Evolutionary conservation across 2,113 vertebrate genomes (phyloP), one percentile per base, ranked within the genome.

Genomic region (Hymenochirus boettgeri): DNA sequence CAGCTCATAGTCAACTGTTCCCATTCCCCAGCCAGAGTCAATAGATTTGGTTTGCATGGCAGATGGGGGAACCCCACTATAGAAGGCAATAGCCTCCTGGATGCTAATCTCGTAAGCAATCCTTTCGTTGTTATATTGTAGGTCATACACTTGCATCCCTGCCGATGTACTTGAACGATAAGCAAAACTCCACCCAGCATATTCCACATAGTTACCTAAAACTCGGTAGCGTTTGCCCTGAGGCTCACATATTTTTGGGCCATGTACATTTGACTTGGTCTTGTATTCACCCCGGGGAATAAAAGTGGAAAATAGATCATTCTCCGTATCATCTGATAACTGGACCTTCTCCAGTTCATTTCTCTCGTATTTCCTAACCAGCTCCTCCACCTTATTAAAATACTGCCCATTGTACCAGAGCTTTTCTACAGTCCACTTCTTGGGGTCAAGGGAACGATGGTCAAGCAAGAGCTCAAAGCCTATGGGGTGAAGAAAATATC

Each of bases 31-130:
- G 10, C 92, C 90, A 0, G 86, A 79, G 0, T 97, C 94, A 0
- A 97, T 80, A 78, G 91, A 96, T 69, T 92, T 95, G 60, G 93
- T 95, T 78, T 95, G 92, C 93, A 96, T 95, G 75, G 85, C 87
- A 0, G 90, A 91, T 0, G 94, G 93, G 0, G 91, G 88, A 73
- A 88, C 80, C 0, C 95, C 95, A 0, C 91, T 79, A 1, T 98
- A 97, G 62, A 96, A 89, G 0, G 94, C 90, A 0, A 88, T 58
- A 0, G 94, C 94, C 70, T 97, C 92, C 69, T 97, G 96, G 19
- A 97, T 72, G 26, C 93, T 91, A 63, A 97, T 72, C 75, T 98
- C 94, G 1, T 93, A 98, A 25, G 92, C 94, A 1, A 97, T 61
- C 1, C 88, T 85, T 76, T 94, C 88, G 0, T 89, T 87, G 0